Base-by-base conservation (phyloP, 30 jellyfish, hydroid and myxozoan species). In the Hydractinia symbiolongicarpus region DNA sequence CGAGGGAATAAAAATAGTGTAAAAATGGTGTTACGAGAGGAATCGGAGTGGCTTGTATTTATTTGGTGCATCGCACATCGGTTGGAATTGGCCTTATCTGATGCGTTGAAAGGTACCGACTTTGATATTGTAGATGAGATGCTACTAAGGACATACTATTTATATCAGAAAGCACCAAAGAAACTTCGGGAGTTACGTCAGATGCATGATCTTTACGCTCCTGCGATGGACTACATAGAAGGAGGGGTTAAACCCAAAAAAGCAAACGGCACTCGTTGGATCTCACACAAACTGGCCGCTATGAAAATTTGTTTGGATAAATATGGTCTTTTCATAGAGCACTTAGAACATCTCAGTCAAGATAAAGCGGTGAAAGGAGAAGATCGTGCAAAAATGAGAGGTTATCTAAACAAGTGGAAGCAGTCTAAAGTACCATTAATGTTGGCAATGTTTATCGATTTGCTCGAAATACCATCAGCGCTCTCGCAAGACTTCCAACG, bases 271-370 rank as follows among this genome's bases (percentile, higher is more conserved):
- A 77, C 53, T 49, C n/a, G 81, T 11, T 77, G 85, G 55, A 77
- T 77, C 17, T 55, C 85, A 60, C 85, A 53, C 79, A 77, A 77
- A 55, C 21, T 52, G 6, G 19, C 78, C 9, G 84, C 84, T 50
- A 76, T 76, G 84, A 76, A 76, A 76, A 19, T 76, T 77, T 76
- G 77, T 76, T 19, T 40, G 10, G 76, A 76, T 50, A 19, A 52
- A 55, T 50, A 50, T 77, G 81, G 84, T 9, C 9, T 13, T 7
- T 64, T 16, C n/a, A 64, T 7, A 9, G 51, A 64, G n/a, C 74
- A 64, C 15, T 64, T 64, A 64, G 74, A 76, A 10, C 16, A 11
- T 19, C 69, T 72, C 9, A 9, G 13, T 10, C 78, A 76, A 9
- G 67, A 51, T 8, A 76, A 76, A 54, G 16, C 54, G 15, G 16